Evolutionary conservation across 2,797 vertebrate species (phyloP).

Genomic region (Cottoperca gobio): DNA sequence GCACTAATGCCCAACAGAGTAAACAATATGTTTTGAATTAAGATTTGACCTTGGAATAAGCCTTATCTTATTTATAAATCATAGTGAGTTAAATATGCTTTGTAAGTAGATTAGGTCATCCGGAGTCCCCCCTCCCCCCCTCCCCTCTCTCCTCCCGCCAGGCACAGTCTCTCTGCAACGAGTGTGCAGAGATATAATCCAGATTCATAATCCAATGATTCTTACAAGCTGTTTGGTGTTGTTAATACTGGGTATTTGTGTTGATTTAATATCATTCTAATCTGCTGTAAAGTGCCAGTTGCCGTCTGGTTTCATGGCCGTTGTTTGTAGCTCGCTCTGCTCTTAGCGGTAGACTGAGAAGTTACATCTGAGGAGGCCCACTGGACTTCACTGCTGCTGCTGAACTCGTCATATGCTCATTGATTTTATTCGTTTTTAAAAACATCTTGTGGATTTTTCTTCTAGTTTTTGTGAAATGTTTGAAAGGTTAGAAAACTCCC

Average conservation of each 20-base stretch:
- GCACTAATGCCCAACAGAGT: conserved; percentile 69
- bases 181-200: conserved; percentile 82
- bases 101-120: conserved; percentile 85
- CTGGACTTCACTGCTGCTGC: conserved; percentile 6
- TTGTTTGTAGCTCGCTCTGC: conserved; percentile 61
- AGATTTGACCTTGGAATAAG: conserved; percentile 83
- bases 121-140: conserved; percentile 44
- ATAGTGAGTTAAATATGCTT: conserved; percentile 84
- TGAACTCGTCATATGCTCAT: conserved; percentile 7
- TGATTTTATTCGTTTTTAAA: not conserved
- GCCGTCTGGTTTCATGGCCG: conserved; percentile 73
- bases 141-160: not conserved
- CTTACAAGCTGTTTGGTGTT: conserved; percentile 83
- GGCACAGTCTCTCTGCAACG: conserved; percentile 48
- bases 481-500: not conserved
- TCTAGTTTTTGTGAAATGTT: not conserved
- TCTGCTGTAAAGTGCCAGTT: conserved; percentile 79
- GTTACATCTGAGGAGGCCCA: conserved; percentile 32
- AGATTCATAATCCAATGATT: conserved; percentile 87
- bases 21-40: conserved; percentile 87
- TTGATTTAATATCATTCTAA: conserved; percentile 86
- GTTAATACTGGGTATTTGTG: conserved; percentile 83
- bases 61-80: conserved; percentile 84
- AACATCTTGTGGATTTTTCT: not conserved
- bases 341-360: conserved; percentile 33